Percentiles rank a stretch among this genome's conserved stretches.
Conservation (phyloP, 2,888 invertebrate species). For the Torymus aiolomorphi region DNA sequence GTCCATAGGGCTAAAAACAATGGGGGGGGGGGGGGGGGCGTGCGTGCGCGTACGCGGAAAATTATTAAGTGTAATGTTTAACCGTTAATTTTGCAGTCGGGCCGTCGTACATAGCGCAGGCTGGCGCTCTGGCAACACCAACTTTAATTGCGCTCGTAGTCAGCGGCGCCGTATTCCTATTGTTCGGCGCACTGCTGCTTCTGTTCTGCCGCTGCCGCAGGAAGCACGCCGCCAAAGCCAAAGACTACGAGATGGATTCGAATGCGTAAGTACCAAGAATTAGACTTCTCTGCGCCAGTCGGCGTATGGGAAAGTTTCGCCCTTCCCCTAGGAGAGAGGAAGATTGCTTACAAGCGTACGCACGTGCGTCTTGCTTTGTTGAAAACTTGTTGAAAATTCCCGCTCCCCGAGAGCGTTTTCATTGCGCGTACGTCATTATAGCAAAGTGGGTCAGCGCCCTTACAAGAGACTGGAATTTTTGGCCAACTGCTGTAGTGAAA, state of each 20-base stretch:
- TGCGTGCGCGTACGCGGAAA: constrained; percentile 3
- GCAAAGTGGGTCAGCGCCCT: constrained; percentile 22
- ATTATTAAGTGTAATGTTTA: constrained; percentile 48
- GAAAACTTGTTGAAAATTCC: constrained; percentile 41
- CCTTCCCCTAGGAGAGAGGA: no score
- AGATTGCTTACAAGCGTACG: background rate
- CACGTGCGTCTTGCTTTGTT: constrained; percentile 28
- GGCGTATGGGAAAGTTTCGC: background rate
- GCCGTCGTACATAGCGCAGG: constrained; percentile 87
- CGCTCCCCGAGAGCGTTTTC: background rate
- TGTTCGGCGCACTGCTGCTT: constrained; percentile 85
- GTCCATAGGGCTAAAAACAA: constrained; percentile 27
- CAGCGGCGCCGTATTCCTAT: constrained; percentile 87
- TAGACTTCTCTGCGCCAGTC: constrained; percentile 14
- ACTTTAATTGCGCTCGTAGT: constrained; percentile 87
- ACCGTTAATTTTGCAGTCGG: constrained; percentile 80
- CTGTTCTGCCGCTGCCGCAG: constrained; percentile 92
- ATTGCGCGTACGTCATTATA: constrained; percentile 36
- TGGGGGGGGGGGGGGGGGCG: no score
- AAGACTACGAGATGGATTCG: constrained; percentile 94
- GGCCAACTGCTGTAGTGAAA: no score
- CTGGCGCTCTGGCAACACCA: constrained; percentile 85
- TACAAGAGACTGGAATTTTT: no score
- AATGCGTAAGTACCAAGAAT: constrained; percentile 73
- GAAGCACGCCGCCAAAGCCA: constrained; percentile 87